Base-by-base conservation (phyloP, 2,888 invertebrate genomes). In the Nezara viridula region DNA sequence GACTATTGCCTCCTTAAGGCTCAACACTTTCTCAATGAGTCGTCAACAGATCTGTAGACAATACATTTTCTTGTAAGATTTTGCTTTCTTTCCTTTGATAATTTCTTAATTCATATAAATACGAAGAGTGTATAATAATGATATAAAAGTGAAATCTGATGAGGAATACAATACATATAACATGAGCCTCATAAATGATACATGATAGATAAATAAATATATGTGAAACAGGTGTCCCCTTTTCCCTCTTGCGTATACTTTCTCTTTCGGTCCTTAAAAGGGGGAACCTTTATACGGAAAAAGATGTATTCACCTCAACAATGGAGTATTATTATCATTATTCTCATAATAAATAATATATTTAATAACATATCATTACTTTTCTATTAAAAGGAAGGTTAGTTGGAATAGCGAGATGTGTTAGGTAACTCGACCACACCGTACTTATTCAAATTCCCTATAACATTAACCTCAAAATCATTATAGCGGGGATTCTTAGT, bases 21-120 rank as follows among this genome's bases (percentile, higher is more conserved):
- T n/a, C n/a, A n/a, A n/a, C n/a, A 55, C 55, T 55, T 55, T 55
- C 55, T n/a, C 55, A 55, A n/a, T n/a, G 55, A 55, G 55, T 55
- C 55, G n/a, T 55, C n/a, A n/a, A 55, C n/a, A 55, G 12, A n/a
- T n/a, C n/a, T 4, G 21, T 0, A 6, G 9, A 49, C 14, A n/a
- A n/a, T n/a, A n/a, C n/a, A n/a, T n/a, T n/a, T n/a, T n/a, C n/a
- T n/a, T n/a, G n/a, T n/a, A n/a, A n/a, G n/a, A n/a, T n/a, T n/a
- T n/a, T n/a, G n/a, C n/a, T n/a, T n/a, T n/a, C n/a, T n/a, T n/a
- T n/a, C n/a, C n/a, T n/a, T n/a, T n/a, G n/a, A n/a, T n/a, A n/a
- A n/a, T n/a, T n/a, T n/a, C n/a, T n/a, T 50, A 21, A 27, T 27
- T 60, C 27, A 60, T 14, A 60, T 60, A 32, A 60, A 60, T 1